Evolutionary conservation across 2,888 invertebrate genomes (phyloP).

Genomic region (Stegophylla sp.): DNA sequence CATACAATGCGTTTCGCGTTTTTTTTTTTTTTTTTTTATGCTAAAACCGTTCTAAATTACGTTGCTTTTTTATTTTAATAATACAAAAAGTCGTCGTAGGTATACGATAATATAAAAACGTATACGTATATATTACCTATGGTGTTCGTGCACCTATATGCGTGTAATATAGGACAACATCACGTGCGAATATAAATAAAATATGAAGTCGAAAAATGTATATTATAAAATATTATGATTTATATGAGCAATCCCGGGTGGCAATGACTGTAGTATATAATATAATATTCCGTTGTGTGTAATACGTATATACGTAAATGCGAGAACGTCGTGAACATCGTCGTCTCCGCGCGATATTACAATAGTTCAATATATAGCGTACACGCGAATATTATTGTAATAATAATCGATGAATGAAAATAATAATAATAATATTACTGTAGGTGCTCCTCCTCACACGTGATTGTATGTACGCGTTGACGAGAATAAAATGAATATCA

Average conservation of each 20-base stretch:
- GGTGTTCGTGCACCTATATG: neutral
- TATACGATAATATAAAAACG: neutral
- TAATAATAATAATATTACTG: too few species aligned
- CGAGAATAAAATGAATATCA: neutral
- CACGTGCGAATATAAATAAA: constrained; percentile 8
- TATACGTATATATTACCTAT: neutral
- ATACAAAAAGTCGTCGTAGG: too few species aligned
- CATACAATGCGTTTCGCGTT: neutral
- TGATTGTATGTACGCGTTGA: neutral
- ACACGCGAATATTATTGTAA: too few species aligned
- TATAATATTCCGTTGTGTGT: too few species aligned
- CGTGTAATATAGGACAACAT: neutral
- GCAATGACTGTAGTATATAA: constrained; percentile 25
- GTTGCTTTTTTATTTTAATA: neutral
- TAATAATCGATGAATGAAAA: too few species aligned
- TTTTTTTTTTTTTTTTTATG: constrained; percentile 6
- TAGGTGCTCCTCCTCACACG: too few species aligned
- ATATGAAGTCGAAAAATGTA: neutral
- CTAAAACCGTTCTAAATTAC: constrained; percentile 8
- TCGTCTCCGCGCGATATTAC: neutral
- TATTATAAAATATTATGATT: neutral
- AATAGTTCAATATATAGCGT: too few species aligned
- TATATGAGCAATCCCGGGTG: neutral
- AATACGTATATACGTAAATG: neutral
- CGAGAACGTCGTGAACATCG: constrained; percentile 18